Conservation (phyloP, 1,140 invertebrate species). For the Meloidogyne exigua region DNA sequence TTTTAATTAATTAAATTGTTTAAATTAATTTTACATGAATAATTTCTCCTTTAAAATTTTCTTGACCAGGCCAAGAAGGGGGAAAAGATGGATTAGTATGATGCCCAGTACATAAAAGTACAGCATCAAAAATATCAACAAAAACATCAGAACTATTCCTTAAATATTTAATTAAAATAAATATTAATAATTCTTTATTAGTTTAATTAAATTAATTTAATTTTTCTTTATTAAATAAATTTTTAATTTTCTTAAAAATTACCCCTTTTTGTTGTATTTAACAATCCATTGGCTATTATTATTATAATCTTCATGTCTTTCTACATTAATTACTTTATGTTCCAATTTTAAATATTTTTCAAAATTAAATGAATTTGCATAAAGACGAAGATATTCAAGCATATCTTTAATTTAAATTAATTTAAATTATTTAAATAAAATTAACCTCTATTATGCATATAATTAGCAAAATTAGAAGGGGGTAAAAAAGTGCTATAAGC, state of each 20-base stretch:
- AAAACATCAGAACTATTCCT: slow-evolving; percentile 12
- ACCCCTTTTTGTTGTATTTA: slow-evolving; percentile 31
- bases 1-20: no score
- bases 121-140: slow-evolving; percentile 64
- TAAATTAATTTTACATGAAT: slow-evolving; percentile 64
- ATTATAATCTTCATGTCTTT: slow-evolving; percentile 35
- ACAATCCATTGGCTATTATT: slow-evolving; percentile 57
- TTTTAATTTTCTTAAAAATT: not conserved
- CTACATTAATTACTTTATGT: slow-evolving; percentile 48
- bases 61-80: slow-evolving; percentile 52
- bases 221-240: no score
- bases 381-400: slow-evolving; percentile 64
- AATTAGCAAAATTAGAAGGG: slow-evolving; percentile 63
- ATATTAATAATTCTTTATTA: no score
- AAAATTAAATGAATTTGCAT: slow-evolving; percentile 65
- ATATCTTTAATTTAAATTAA: slow-evolving; percentile 35
- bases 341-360: slow-evolving; percentile 60
- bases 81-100: slow-evolving; percentile 62
- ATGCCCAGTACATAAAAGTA: slow-evolving; percentile 62
- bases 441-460: slow-evolving; percentile 65
- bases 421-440: not conserved
- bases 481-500: slow-evolving; percentile 66
- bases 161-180: not conserved
- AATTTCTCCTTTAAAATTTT: slow-evolving; percentile 65
- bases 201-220: no score